Evolutionary conservation across 1,140 invertebrate genomes (phyloP), one percentile per base, ranked within the genome.

Genomic region (Antheraea pernyi): DNA sequence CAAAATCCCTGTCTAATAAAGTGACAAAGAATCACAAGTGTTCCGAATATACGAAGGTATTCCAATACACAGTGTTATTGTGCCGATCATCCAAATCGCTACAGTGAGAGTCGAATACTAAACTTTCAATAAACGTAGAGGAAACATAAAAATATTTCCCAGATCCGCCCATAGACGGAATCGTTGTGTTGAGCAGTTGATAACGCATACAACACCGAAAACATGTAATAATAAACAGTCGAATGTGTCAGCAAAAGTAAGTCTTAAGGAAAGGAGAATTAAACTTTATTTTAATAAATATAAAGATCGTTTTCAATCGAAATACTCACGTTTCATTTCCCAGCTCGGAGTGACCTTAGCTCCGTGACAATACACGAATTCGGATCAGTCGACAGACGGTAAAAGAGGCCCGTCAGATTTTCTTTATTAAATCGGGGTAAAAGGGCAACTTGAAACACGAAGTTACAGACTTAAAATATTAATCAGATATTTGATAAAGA

Each of bases 111-210:
- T 76, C 71, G 78, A 72, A 70, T 62, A 74, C 67, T 73, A 81
- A 80, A 79, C 66, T 77, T 82, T 78, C 80, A 82, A 84, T 82
- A 84, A 79, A 75, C 67, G 67, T 74, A 76, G 67, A 58, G 69
- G 68, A 66, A 61, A 77, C 79, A 77, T 80, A 84, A 81, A 82
- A 79, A 74, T 53, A 16, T 72, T 78, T 75, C 73, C 74, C 67
- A 74, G 19, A 72, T 63, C 61, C 71, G 53, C 65, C 60, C 69
- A 77, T 76, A 69, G 76, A 74, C 75, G 75, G 74, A 75, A 71
- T 72, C 76, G 53, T 22, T 30, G 72, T 73, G 75, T 79, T 73
- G 80, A 78, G 80, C 75, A 81, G 72, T 78, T 82, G 76, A 82
- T 80, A 81, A 79, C 78, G 71, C 76, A 75, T 72, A 67, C 77